Evolutionary conservation across 2,113 vertebrate species (phyloP).

Genomic region (Mesoclemmys tuberculata): DNA sequence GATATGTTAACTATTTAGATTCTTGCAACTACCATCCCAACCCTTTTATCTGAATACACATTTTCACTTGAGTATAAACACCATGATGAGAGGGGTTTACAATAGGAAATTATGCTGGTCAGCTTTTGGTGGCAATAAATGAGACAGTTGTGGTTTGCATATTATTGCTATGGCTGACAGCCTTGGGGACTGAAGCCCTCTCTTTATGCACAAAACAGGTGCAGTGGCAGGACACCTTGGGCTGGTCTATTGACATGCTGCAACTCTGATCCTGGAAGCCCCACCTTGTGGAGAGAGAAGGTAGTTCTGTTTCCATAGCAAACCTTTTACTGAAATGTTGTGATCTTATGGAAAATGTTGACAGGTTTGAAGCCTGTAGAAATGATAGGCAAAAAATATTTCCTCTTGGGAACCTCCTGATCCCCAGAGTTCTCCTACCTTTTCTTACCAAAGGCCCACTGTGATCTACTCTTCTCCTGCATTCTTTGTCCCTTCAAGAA

Average conservation of each 20-base stretch:
- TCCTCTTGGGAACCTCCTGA: not conserved
- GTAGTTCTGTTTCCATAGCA: not conserved
- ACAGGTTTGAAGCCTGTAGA: not conserved
- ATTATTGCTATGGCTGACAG: not conserved
- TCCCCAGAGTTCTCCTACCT: not conserved
- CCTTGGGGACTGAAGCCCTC: not conserved
- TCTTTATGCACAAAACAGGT: not conserved
- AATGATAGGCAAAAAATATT: not conserved
- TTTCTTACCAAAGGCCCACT: not conserved
- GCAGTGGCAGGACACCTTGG: not conserved
- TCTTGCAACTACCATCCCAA: not conserved
- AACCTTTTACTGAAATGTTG: not conserved
- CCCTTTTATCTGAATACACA: not conserved
- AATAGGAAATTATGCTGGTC: not conserved
- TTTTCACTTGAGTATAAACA: not conserved
- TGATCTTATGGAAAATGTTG: not conserved
- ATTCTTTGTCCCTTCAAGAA: not conserved
- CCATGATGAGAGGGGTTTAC: not conserved
- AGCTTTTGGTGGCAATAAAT: rapidly evolving
- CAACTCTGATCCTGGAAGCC: not conserved
- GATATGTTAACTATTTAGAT: rapidly evolving
- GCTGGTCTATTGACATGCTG: not conserved
- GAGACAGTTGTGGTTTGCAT: not conserved
- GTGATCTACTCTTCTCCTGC: not conserved
- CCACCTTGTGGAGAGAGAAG: not conserved